Conservation (phyloP, 2,113 vertebrate species). For the Pelvicachromis taeniatus region DNA sequence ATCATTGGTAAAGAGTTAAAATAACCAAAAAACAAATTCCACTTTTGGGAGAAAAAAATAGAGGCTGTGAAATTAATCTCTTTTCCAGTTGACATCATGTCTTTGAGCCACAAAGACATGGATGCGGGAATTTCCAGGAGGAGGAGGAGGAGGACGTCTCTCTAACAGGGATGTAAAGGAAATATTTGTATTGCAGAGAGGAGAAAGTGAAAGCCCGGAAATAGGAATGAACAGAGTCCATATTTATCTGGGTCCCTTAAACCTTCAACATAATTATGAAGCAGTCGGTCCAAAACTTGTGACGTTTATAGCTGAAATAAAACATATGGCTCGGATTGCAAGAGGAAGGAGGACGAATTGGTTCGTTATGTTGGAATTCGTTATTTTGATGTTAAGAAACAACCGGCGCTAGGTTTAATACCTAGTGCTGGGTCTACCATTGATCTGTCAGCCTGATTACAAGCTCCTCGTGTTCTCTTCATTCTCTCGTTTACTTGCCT, state of each 20-base stretch:
- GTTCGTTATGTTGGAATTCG: background rate
- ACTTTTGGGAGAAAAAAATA: background rate
- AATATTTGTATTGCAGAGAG: background rate
- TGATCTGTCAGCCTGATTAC: background rate
- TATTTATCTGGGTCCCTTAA: background rate
- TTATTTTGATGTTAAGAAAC: background rate
- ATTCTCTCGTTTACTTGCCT: too few relatives aligned
- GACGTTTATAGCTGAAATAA: background rate
- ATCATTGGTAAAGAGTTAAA: background rate
- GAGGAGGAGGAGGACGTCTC: background rate
- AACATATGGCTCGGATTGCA: background rate
- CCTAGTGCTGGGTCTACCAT: background rate
- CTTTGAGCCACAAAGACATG: background rate
- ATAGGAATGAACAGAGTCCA: background rate
- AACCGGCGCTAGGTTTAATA: background rate
- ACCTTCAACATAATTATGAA: background rate
- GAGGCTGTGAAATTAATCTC: background rate
- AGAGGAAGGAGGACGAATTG: background rate
- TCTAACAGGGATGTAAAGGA: background rate
- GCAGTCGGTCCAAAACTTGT: background rate
- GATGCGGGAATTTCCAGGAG: background rate
- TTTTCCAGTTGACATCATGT: background rate
- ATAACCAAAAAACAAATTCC: background rate
- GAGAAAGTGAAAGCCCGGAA: background rate
- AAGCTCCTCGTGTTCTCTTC: too few relatives aligned